Evolutionary conservation across 2,797 vertebrate genomes (phyloP), one percentile per base, ranked within the genome.

Genomic region (Menidia menidia): DNA sequence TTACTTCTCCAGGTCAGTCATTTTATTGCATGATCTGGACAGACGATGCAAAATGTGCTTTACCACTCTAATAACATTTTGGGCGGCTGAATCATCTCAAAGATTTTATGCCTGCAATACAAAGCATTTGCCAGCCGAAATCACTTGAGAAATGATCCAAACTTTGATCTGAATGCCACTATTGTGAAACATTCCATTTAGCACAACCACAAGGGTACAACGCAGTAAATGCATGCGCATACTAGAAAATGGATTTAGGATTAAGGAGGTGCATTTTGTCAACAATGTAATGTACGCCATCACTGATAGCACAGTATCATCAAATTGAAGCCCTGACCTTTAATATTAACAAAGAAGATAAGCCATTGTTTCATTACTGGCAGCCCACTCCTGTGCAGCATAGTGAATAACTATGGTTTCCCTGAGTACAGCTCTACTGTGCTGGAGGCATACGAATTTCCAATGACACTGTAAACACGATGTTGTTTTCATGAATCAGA

Each of bases 1-100:
- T 61, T 64, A 47, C 60, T 77, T 80, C 76, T 83, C 65, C 80
- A 81, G 53, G 13, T 74, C 78, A 75, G 64, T 84, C 62, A 75
- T 83, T 84, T 79, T 65, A 76, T 19, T 87, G 74, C 85, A 80
- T 71, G 69, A 82, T 71, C 52, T 61, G 53, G 82, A 75, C 62
- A 83, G 69, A 59, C 65, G 52, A 51, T 64, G 61, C 54, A 61
- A 39, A 35, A 60, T 69, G 59, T 39, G 48, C 43, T 72, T 77
- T 76, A 58, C 63, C 66, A 72, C 59, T 61, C 59, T 51, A 68
- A 77, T 82, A 74, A 78, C 74, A 71, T 74, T 75, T 45, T 45
- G 15, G 69, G 72, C 68, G 58, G 67, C 71, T 75, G 55, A 56
- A 65, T 53, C 39, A 73, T 48, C 71, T 71, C 41, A 25, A 14